Base-by-base conservation (phyloP, 1,140 invertebrate genomes). In the Latrodectus geometricus region DNA sequence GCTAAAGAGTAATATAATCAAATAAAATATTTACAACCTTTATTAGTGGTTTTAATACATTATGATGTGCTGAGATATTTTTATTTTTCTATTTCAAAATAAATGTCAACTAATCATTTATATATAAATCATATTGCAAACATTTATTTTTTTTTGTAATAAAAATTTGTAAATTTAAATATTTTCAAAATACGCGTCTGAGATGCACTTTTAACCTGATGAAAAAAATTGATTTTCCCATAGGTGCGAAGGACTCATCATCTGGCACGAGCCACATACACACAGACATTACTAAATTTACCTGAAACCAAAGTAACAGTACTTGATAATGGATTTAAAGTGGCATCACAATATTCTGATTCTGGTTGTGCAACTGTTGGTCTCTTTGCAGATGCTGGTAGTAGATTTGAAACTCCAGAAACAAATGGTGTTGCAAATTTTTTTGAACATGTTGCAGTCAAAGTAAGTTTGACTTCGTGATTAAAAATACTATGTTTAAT, bases 341-440 rank as follows among this genome's bases (percentile, higher is more conserved):
- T 99, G 85, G 98, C 98, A 15, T 96, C 96, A 72, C 98, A 99
- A 93, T 96, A 99, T 90, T 97, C 95, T 88, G 97, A 97, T 86
- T 94, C 96, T 11, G 94, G 96, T 20, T 99, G 98, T 49, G 97
- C 97, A 75, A 99, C 98, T 4, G 97, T 99, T 89, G 99, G 99
- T 56, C 92, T 99, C 8, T 99, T 98, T 98, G 99, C 99, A 90
- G 98, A 99, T 93, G 97, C 98, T 89, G 99, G 99, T 11, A 99
- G 97, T 90, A 93, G 99, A 88, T 99, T 96, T 91, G 99, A 99
- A 93, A 97, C 93, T 82, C 95, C 96, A 75, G 93, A 95, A 89
- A 99, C 96, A 91, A 99, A 99, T 94, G 99, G 99, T 85, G 97
- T 98, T 61, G 98, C 98, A n/a, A 99, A 99, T 92, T 99, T 99